Evolutionary conservation across 1,140 invertebrate species (phyloP).

Genomic region (Thaumetopoea pityocampa): DNA sequence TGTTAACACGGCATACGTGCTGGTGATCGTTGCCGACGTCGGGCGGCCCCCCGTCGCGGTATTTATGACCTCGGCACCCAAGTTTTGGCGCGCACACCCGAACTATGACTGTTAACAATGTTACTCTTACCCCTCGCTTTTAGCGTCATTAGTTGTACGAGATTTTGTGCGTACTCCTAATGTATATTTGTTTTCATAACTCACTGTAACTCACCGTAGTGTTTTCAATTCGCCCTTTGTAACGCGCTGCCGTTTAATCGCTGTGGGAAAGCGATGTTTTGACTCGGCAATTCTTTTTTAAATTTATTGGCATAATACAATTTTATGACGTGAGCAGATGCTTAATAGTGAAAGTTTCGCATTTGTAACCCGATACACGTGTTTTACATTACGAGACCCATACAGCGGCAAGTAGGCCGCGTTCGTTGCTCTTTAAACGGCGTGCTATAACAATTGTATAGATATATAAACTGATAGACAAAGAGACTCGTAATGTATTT

Average conservation of each 20-base stretch:
- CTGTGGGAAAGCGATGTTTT: slow-evolving; percentile 48
- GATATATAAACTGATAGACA: slow-evolving; percentile 24
- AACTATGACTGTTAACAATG: slow-evolving; percentile 68
- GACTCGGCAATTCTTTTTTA: slow-evolving; percentile 29
- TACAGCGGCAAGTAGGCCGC: slow-evolving; percentile 9
- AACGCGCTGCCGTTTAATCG: slow-evolving; percentile 40
- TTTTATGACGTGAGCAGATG: slow-evolving; percentile 38
- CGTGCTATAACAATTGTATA: slow-evolving; percentile 13
- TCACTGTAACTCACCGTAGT: slow-evolving; percentile 27
- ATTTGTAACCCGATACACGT: slow-evolving; percentile 16
- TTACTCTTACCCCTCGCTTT: slow-evolving; percentile 66
- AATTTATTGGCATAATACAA: slow-evolving; percentile 38
- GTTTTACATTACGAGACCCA: slow-evolving; percentile 12
- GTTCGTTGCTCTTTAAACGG: slow-evolving; percentile 21
- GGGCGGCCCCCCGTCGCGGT: slow-evolving; percentile 49
- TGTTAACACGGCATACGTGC: slow-evolving; percentile 67
- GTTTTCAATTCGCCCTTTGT: slow-evolving; percentile 50
- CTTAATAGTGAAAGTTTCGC: slow-evolving; percentile 19
- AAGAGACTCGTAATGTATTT: slow-evolving; percentile 28
- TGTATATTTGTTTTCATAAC: slow-evolving; percentile 70
- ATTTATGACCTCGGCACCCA: slow-evolving; percentile 60
- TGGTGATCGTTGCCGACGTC: slow-evolving; percentile 52
- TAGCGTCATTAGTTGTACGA: slow-evolving; percentile 68
- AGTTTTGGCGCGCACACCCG: slow-evolving; percentile 59
- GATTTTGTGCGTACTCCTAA: slow-evolving; percentile 66